Conservation (phyloP, 2,113 vertebrate genomes). For the Myrmophylax atrothorax region DNA sequence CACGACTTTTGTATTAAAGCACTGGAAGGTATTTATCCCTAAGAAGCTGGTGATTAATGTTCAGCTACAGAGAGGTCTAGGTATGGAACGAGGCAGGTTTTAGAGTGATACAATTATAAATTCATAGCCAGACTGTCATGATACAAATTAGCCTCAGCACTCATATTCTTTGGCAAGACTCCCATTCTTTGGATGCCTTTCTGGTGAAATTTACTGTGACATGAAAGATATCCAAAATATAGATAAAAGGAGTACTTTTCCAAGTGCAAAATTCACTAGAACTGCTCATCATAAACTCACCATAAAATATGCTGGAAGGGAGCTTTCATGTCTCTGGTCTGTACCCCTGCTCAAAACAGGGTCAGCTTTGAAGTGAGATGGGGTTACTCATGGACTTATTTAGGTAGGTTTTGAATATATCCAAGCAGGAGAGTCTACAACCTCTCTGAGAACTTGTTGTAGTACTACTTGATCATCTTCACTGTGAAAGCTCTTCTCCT, state of each 20-base stretch:
- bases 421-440: not conserved
- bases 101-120: not conserved
- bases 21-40: not conserved
- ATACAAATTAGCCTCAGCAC: conserved; percentile 34
- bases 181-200: conserved; percentile 29
- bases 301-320: not conserved
- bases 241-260: conserved; percentile 24
- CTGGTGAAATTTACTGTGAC: conserved; percentile 17
- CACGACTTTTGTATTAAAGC: not conserved
- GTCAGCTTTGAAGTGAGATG: not conserved
- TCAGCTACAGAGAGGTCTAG: not conserved
- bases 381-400: not conserved
- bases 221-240: conserved; percentile 31
- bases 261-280: not conserved
- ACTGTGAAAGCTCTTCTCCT: not conserved
- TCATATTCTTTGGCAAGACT: conserved; percentile 43
- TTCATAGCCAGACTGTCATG: conserved; percentile 43
- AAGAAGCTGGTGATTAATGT: not conserved
- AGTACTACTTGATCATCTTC: not conserved
- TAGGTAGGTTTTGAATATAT: not conserved
- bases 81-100: not conserved
- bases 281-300: not conserved
- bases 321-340: not conserved
- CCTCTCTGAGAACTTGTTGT: not conserved
- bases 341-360: not conserved